Base-by-base conservation (phyloP, 92 coral and sea anemone species). In the Pocillopora meandrina region DNA sequence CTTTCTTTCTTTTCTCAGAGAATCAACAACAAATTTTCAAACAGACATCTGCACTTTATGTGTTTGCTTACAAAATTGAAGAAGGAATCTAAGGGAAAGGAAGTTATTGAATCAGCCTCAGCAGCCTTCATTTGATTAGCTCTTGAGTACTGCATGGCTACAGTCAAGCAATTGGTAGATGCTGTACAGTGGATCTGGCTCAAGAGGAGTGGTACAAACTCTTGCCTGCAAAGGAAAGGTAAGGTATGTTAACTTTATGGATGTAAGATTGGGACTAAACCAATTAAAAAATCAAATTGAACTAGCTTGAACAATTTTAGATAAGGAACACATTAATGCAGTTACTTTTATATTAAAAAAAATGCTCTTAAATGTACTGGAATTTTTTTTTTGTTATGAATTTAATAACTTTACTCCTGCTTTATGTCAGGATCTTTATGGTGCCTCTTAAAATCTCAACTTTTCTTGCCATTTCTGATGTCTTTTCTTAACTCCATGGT, bases 401-500 rank as follows among this genome's bases (percentile, higher is more conserved):
- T 60, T 85, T 56, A 26, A 87, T 80, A 8, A 86, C 82, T 69
- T 85, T 64, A 86, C 77, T 63, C 79, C 92, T 62, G 55, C 84
- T 81, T 85, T 7, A 47, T 55, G 33, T 47, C 60, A 10, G 92
- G 92, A 81, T 89, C 89, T 58, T 80, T 84, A 23, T 86, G 85
- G 33, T 47, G 49, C 36, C 84, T 75, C 82, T 92, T 92, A 71
- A 81, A 92, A 18, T 76, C 60, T 86, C 80, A 11, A 91, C 92
- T 74, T 81, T 79, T 86, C 64, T 83, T 58, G 87, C 92, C 86
- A 89, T 72, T 74, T 88, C 82, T n/a, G 87, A 56, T 82, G 92
- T 75, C 63, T 84, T 71, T 58, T 83, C 65, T 83, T 84, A 90
- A 55, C 80, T 75, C 96, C 94, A 87, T 64, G 96, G 96, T 93